These are phyloP conservation scores for Atta texana DNA, from an alignment of 1,140 invertebrate genomes.

Conservation along the genomic window DNA sequence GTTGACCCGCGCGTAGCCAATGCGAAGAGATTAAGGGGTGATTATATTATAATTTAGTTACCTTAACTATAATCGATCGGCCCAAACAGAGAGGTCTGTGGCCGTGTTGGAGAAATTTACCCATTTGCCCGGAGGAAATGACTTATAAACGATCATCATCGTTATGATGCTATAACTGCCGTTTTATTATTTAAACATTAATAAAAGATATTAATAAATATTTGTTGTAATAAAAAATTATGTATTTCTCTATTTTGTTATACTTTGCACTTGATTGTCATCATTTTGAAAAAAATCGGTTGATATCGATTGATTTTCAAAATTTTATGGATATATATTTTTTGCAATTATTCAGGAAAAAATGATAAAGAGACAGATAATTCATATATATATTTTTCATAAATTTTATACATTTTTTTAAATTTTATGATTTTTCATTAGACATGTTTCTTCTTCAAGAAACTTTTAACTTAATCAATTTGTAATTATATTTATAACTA, in stretches of 20 bases:
- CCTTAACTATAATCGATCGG: conserved; percentile 60
- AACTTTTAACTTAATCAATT: neutral
- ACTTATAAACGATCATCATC: conserved; percentile 17
- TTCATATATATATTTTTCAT: neutral
- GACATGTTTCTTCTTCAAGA: neutral
- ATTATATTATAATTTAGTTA: conserved; percentile 65
- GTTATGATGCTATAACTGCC: neutral
- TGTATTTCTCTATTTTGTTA: neutral
- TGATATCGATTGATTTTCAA: neutral
- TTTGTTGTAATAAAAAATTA: neutral
- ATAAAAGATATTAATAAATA: neutral
- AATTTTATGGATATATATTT: neutral
- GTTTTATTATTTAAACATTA: conserved; percentile 29
- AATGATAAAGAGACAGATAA: neutral
- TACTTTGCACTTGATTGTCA: neutral
- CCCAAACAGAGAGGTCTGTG: neutral
- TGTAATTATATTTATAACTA: neutral
- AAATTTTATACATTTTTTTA: neutral
- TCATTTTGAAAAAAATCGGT: neutral
- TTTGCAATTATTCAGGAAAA: neutral
- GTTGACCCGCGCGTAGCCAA: conserved; percentile 58
- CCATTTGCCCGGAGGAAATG: conserved; percentile 40
- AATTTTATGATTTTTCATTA: neutral
- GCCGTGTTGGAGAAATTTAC: conserved; percentile 38
- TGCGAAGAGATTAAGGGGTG: conserved; percentile 58